phyloP scores from a whole-genome alignment of 2,113 vertebrate genomes.

The Microcebus lehilahytsara region DNA sequence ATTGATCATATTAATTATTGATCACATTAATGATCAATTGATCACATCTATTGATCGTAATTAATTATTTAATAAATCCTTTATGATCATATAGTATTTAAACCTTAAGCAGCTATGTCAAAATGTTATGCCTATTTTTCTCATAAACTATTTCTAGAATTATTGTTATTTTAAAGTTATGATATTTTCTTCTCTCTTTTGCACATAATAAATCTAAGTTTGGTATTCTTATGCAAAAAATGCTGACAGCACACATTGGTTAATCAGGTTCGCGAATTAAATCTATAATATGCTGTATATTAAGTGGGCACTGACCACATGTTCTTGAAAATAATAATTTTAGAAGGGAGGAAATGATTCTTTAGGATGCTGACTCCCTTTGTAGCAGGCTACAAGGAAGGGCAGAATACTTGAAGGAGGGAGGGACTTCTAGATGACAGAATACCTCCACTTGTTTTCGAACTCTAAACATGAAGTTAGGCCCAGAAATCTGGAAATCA shows the following conservation, averaged over 20 bases:
- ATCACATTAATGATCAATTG: too few species aligned
- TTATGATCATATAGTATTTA: background rate
- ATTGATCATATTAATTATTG: background rate
- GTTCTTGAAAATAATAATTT: background rate
- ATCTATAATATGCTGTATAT: too few species aligned
- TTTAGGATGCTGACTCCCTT: background rate
- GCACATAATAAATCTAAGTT: background rate
- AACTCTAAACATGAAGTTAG: background rate
- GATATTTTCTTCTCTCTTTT: background rate
- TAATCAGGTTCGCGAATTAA: background rate
- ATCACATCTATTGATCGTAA: background rate
- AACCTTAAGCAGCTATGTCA: background rate
- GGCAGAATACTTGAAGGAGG: background rate
- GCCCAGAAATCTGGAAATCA: background rate
- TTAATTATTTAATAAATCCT: background rate
- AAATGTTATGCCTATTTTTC: background rate
- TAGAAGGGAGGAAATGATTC: background rate
- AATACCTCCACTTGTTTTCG: background rate
- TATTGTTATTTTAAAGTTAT: background rate
- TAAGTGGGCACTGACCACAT: background rate
- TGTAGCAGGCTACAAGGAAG: fast-evolving
- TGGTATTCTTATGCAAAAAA: background rate
- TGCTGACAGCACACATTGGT: background rate
- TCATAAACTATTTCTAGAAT: background rate
- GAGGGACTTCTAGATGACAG: background rate